Base-by-base conservation (phyloP, 2,113 vertebrate genomes). In the Tylochromis polylepis region DNA sequence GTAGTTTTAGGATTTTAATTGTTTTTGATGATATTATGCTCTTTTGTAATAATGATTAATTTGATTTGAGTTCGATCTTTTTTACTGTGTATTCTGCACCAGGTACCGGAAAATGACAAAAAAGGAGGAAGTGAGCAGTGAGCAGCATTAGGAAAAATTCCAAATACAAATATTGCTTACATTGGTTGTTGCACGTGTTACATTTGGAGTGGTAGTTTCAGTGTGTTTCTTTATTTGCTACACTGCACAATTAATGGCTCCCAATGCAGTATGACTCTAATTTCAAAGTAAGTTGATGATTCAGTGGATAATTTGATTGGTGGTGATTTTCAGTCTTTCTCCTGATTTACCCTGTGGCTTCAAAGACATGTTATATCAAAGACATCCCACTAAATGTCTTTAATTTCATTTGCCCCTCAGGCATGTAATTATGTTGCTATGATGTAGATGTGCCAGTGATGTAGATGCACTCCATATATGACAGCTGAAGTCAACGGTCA, bases 401-500 rank as follows among this genome's bases (percentile, higher is more conserved):
- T 87, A 81, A 90, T 90, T 85, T 82, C 4, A 77, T 88, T 77
- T 70, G 36, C n/a, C 80, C 86, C 86, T 82, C 72, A 70, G 91
- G 87, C 80, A 29, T 86, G 7, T 87, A 70, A 88, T 87, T 22
- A 86, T 82, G 87, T 34, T 81, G 84, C 83, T 83, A 85, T 80
- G n/a, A n/a, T n/a, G n/a, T n/a, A n/a, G n/a, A n/a, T n/a, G n/a
- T 85, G 75, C 72, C 72, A 16, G 79, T 2, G 4, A 56, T 92
- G 91, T 91, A 85, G 91, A 89, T n/a, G 81, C 43, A 11, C 81
- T 86, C 60, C 55, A 27, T 56, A 67, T 77, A 81, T 83, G 92
- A 90, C 91, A 91, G 88, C 77, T n/a, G 67, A 89, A 72, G 88
- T 89, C 92, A 80, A 3, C 15, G 36, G 59, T 57, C 81, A 58